These are phyloP conservation scores for Leptoteleia sp. DNA, from an alignment of 1,140 invertebrate species.

Conservation along the genomic window DNA sequence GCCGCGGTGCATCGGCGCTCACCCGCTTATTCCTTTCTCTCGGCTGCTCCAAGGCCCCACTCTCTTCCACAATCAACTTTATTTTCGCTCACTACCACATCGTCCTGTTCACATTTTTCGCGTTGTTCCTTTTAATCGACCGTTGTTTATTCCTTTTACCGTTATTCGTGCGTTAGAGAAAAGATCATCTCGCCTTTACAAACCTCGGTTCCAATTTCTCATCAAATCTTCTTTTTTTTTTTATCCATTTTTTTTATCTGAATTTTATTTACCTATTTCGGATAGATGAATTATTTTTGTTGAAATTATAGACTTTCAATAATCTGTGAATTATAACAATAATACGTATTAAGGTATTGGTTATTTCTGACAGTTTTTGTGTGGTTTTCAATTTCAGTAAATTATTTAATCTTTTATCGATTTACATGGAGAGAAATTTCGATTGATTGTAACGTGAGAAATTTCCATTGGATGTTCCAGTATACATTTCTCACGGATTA, in stretches of 20 bases:
- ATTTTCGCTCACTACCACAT: slow-evolving; percentile 51
- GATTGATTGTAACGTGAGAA: too few species aligned
- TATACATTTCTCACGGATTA: too few species aligned
- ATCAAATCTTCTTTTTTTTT: neutral
- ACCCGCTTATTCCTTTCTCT: slow-evolving; percentile 65
- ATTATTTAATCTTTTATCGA: too few species aligned
- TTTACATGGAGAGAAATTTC: too few species aligned
- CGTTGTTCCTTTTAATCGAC: slow-evolving; percentile 38
- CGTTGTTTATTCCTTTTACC: slow-evolving; percentile 41
- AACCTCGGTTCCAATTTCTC: neutral
- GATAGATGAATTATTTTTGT: too few species aligned
- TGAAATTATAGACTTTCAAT: too few species aligned
- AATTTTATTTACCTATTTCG: too few species aligned
- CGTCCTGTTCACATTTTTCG: slow-evolving; percentile 50
- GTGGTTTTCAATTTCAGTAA: too few species aligned
- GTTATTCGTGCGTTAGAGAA: slow-evolving; percentile 27
- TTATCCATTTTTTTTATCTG: neutral
- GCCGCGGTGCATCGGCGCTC: slow-evolving; percentile 55
- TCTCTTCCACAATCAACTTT: slow-evolving; percentile 57
- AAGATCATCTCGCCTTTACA: neutral
- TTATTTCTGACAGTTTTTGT: too few species aligned
- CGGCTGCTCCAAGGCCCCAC: slow-evolving; percentile 45
- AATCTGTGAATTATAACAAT: too few species aligned
- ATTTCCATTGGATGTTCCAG: too few species aligned
- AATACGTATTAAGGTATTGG: too few species aligned